Evolutionary conservation across 2,113 vertebrate genomes (phyloP).

Genomic region (Eubucco bourcierii): DNA sequence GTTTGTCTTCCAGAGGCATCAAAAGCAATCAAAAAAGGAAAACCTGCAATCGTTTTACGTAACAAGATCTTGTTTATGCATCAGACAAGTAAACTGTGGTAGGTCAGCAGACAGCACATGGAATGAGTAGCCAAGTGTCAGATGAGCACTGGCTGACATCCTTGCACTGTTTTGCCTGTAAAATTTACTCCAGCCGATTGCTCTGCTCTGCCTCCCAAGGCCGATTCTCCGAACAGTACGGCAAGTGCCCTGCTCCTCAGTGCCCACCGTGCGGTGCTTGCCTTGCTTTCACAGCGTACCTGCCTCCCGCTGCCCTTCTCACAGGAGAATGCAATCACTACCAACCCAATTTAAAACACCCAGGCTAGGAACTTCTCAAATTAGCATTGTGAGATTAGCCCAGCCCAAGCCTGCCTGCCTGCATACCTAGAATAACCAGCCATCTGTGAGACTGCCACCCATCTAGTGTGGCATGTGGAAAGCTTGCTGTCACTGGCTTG

Average conservation of each 20-base stretch:
- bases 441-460: not conserved
- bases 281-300: rapidly evolving
- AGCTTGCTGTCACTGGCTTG: not conserved
- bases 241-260: not conserved
- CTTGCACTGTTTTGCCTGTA: not conserved
- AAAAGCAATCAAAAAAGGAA: not conserved
- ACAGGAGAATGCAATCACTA: not conserved
- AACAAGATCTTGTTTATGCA: not conserved
- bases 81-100: not conserved
- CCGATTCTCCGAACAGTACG: rapidly evolving
- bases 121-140: not conserved
- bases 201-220: not conserved
- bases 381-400: not conserved
- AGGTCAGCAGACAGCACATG: not conserved
- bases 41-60: not conserved
- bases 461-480: rapidly evolving
- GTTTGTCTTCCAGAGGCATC: not conserved
- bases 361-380: not conserved
- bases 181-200: not conserved
- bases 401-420: not conserved
- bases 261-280: rapidly evolving
- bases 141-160: not conserved
- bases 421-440: not conserved
- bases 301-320: not conserved
- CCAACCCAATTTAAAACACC: not conserved